Evolutionary conservation across 2,113 vertebrate genomes (phyloP).

Genomic region (Passerina amoena): DNA sequence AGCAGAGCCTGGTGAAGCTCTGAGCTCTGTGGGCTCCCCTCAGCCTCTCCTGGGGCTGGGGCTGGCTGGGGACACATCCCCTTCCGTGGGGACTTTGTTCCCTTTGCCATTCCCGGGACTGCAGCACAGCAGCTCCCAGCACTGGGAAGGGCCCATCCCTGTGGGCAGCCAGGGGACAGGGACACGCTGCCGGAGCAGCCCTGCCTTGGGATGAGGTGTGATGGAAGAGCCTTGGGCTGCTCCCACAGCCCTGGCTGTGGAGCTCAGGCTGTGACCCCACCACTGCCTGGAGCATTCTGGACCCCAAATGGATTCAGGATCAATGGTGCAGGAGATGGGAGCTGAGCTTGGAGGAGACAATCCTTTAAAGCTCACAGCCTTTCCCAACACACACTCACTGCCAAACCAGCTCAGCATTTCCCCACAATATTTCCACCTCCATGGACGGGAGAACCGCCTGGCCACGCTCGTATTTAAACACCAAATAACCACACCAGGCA

Average conservation of each 20-base stretch:
- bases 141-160: rapidly evolving
- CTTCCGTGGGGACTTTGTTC: not conserved
- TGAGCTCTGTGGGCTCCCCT: not conserved
- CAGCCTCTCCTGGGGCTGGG: not conserved
- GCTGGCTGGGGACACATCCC: not conserved
- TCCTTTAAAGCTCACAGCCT: not conserved
- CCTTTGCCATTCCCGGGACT: not conserved
- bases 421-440: rapidly evolving
- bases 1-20: not conserved
- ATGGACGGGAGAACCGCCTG: rapidly evolving
- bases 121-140: not conserved
- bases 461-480: rapidly evolving
- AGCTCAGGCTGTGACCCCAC: too few species aligned
- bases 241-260: too few species aligned
- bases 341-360: too few species aligned
- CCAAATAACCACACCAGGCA: too few species aligned
- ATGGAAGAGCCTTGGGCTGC: too few species aligned
- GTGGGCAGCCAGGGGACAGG: rapidly evolving
- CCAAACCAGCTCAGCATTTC: not conserved
- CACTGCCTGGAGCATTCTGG: too few species aligned
- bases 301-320: too few species aligned
- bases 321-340: too few species aligned
- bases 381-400: rapidly evolving
- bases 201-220: not conserved
- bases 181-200: not conserved